Evolutionary conservation across 2,113 vertebrate species (phyloP), one percentile per base, ranked within the genome.

Genomic region (Hymenochirus boettgeri): DNA sequence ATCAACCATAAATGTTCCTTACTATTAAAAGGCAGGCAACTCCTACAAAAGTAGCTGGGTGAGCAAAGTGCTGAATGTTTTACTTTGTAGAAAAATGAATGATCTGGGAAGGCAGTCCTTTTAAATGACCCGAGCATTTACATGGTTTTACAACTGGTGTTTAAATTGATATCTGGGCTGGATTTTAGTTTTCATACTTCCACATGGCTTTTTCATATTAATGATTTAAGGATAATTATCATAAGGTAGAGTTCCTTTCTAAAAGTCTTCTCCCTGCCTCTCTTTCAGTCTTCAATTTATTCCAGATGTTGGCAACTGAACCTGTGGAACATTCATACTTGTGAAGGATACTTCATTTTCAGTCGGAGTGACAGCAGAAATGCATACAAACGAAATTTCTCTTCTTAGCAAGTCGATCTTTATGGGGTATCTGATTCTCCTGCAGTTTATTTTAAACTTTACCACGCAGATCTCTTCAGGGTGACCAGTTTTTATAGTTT

Each of bases 401-500:
- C 72, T 82, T 75, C 76, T 65, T 63, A 66, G 73, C 17, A 31
- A 72, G 57, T 46, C 17, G 29, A 82, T 80, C 80, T 88, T 88
- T 85, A 88, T 79, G 82, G 82, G 85, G 78, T 77, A 89, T 83
- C 83, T 77, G 82, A 88, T 85, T 84, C 85, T 76, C 62, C 73
- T 82, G 75, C 73, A 86, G 84, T 89, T 85, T 88, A 81, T 88
- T 88, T 87, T 83, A 89, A 86, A 76, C 77, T 74, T 87, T 83
- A 85, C 84, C 72, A 55, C 79, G 82, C 86, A 88, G 83, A 89
- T 89, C 85, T 87, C 82, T 85, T 90, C 72, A 50, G 82, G 86
- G 83, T 87, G 86, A 88, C 78, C 84, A 78, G 82, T 86, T 86
- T 88, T 90, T 84, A 85, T 84, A 82, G 86, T 88, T 88, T 88